Conservation (phyloP, 2,113 vertebrate species). For the Cygnus buccinator region DNA sequence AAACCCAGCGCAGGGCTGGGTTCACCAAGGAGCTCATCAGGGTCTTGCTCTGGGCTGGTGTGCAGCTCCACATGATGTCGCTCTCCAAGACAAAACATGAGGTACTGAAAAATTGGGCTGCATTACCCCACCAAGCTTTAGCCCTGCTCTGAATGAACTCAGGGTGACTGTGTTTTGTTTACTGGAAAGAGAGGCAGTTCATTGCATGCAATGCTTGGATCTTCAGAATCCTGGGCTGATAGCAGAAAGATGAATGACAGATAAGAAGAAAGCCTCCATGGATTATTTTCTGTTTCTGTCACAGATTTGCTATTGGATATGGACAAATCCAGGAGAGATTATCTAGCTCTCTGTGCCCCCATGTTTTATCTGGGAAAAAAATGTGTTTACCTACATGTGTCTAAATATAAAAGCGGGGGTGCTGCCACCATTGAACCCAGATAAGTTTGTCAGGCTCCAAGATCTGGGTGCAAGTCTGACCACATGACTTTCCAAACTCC, state of each 20-base stretch:
- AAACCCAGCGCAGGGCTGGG: neutral
- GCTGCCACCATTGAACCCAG: neutral
- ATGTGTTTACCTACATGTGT: neutral
- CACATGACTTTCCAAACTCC: neutral
- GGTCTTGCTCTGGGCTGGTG: accelerated
- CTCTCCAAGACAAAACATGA: neutral
- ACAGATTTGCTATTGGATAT: neutral
- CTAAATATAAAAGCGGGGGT: neutral
- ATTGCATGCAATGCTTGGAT: neutral
- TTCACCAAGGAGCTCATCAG: accelerated
- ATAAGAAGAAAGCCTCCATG: neutral
- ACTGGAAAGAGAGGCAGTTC: neutral
- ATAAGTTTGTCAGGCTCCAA: neutral
- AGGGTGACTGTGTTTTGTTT: neutral
- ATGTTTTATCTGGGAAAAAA: neutral
- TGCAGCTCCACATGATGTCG: accelerated
- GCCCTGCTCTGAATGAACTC: neutral
- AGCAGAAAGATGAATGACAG: neutral
- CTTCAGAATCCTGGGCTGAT: neutral
- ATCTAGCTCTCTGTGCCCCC: neutral
- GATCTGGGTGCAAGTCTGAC: neutral
- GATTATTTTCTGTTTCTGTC: neutral
- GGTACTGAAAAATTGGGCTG: neutral
- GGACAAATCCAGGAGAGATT: neutral
- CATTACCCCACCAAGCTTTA: accelerated